Evolutionary conservation across 2,888 invertebrate genomes (phyloP).

Genomic region (Pseudococcus longispinus): DNA sequence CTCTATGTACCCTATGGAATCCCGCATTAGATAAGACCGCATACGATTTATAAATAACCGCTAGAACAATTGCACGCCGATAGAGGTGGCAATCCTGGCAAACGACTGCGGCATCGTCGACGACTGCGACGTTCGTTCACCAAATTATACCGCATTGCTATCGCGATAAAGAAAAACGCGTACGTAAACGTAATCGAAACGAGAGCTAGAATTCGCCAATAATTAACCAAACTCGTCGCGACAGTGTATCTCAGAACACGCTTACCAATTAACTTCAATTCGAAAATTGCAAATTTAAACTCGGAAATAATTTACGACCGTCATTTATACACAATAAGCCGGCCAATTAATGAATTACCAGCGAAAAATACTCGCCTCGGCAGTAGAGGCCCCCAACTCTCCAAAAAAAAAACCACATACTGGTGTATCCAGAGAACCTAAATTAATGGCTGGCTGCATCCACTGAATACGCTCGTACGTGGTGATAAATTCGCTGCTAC

Average conservation of each 20-base stretch:
- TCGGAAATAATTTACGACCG: background rate
- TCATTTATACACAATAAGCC: background rate
- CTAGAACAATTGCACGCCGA: background rate
- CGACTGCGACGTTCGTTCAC: background rate
- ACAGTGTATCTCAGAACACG: background rate
- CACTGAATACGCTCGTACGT: background rate
- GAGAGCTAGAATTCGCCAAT: background rate
- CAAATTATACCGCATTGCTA: background rate
- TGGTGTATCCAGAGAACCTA: background rate
- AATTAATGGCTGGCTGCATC: background rate
- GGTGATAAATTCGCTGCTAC: background rate
- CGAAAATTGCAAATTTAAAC: constrained; percentile 24
- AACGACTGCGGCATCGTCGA: background rate
- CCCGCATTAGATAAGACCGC: background rate
- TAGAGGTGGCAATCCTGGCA: background rate
- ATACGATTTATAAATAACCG: background rate
- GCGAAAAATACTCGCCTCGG: background rate
- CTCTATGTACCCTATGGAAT: background rate
- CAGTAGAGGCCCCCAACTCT: background rate
- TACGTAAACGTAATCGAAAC: constrained; percentile 14
- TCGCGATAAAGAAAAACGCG: background rate
- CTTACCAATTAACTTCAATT: constrained; percentile 13
- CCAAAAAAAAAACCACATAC: background rate
- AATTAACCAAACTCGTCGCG: background rate
- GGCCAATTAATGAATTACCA: constrained; percentile 7